phyloP scores from a whole-genome alignment of 23 tunicate genomes.

The Phallusia fumigata region DNA sequence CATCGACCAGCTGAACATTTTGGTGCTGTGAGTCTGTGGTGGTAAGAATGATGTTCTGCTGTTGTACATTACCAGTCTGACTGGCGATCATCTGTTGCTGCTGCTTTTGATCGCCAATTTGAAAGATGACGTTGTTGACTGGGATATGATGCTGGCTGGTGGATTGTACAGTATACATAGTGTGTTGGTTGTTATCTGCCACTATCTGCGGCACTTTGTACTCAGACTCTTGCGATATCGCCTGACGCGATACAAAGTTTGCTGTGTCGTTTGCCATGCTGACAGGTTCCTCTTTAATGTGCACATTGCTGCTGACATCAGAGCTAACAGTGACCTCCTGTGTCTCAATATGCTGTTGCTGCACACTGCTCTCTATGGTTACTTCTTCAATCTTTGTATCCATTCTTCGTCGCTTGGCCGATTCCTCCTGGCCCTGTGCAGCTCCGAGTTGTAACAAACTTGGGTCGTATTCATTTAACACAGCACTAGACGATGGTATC shows the following conservation, averaged over 20 bases:
- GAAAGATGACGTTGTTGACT: neutral
- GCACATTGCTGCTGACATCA: neutral
- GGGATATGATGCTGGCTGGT: constrained; percentile 6
- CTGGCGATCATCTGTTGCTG: neutral
- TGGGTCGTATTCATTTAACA: neutral
- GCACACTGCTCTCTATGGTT: neutral
- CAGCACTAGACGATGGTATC: constrained; percentile 23
- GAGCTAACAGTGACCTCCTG: neutral
- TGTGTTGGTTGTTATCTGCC: neutral
- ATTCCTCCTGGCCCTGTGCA: too few relatives aligned
- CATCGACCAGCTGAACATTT: neutral
- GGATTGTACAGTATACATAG: constrained; percentile 10
- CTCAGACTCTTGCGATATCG: constrained; percentile 1
- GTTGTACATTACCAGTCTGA: neutral
- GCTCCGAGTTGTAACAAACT: neutral
- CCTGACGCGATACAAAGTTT: constrained; percentile 15
- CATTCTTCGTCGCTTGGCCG: constrained; percentile 18
- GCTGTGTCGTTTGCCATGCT: constrained; percentile 4
- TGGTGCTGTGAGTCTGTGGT: neutral
- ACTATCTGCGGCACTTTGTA: constrained; percentile 19
- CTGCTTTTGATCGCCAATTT: constrained; percentile 12
- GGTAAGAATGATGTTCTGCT: constrained; percentile 25
- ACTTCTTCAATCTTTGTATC: neutral
- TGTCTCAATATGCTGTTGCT: neutral
- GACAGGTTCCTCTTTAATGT: constrained; percentile 23